Conservation (phyloP, 2,113 vertebrate species). For the Macrotis lagotis region DNA sequence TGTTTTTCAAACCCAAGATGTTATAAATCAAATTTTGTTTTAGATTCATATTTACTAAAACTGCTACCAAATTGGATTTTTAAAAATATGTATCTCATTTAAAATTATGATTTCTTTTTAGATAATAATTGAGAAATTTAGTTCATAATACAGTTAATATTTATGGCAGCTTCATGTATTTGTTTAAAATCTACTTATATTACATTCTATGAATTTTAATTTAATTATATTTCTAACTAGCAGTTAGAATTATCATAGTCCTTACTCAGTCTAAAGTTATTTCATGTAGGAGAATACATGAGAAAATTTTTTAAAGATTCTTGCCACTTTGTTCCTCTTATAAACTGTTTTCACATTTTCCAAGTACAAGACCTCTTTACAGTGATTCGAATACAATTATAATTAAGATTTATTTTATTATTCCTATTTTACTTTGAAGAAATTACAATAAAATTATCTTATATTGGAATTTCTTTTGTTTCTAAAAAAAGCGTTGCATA, state of each 20-base stretch:
- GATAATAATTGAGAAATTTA: neutral
- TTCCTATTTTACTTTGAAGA: neutral
- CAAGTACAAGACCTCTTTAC: neutral
- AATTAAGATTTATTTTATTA: neutral
- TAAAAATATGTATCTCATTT: neutral
- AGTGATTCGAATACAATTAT: neutral
- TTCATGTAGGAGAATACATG: neutral
- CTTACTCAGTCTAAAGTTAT: neutral
- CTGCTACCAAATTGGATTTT: neutral
- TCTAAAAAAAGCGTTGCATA: neutral
- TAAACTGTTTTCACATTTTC: neutral
- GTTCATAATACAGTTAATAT: neutral
- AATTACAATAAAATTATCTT: neutral
- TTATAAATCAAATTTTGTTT: neutral
- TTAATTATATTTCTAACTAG: neutral
- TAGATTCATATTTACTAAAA: neutral
- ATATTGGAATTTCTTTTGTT: neutral
- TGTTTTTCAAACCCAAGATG: neutral
- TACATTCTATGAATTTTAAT: neutral
- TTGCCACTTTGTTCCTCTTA: neutral
- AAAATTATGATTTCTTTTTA: neutral
- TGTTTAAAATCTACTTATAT: neutral
- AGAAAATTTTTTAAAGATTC: neutral
- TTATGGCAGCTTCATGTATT: neutral
- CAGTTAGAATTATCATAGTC: neutral